A percentile compares a stretch with the other conserved stretches of the same genome.
phyloP scores from a whole-genome alignment of 1,140 invertebrate genomes.

The Aphis gossypii region DNA sequence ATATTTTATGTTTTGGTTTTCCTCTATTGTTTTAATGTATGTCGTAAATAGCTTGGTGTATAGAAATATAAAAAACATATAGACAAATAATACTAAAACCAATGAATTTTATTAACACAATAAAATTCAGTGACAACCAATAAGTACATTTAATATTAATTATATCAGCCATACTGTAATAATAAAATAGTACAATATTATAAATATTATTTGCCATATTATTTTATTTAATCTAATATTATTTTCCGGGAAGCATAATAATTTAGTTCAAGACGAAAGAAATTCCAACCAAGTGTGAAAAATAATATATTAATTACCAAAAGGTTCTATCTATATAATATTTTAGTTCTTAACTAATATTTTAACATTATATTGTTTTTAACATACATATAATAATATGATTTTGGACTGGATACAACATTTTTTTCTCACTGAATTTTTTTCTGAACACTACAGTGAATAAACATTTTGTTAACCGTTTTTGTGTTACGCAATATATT shows the following conservation, averaged over 20 bases:
- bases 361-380: background rate
- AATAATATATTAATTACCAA: background rate
- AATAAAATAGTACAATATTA: background rate
- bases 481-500: too few species aligned
- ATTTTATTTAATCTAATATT: background rate
- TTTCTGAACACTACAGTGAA: too few species aligned
- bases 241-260: background rate
- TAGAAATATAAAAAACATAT: too few species aligned
- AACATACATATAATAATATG: too few species aligned
- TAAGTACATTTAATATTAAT: background rate
- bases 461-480: too few species aligned
- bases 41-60: too few species aligned
- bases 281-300: background rate
- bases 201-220: background rate
- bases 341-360: background rate
- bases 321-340: background rate
- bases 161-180: background rate
- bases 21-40: background rate
- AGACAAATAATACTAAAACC: background rate
- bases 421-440: too few species aligned
- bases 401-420: too few species aligned
- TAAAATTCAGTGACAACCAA: background rate
- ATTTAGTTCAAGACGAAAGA: background rate
- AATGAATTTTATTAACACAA: background rate
- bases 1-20: background rate